phyloP scores from a whole-genome alignment of 2,113 vertebrate genomes.

The Hepsetus odoe region DNA sequence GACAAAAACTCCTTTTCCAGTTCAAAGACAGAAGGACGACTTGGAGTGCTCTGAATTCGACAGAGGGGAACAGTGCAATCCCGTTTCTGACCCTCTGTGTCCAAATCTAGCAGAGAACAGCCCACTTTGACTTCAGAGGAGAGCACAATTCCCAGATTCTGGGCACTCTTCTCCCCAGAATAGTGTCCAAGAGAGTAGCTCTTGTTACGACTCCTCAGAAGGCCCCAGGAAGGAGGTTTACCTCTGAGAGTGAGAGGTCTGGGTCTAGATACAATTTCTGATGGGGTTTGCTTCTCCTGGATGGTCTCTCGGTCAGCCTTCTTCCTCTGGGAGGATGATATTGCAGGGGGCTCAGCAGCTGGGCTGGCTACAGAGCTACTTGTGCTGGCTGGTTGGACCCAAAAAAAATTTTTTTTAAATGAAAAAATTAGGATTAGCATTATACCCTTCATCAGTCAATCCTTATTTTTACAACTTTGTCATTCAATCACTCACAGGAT shows the following conservation, averaged over 20 bases:
- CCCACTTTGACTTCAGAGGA: conserved; percentile 71
- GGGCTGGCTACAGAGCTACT: conserved; percentile 51
- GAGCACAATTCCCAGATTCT: conserved; percentile 66
- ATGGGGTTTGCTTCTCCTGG: conserved; percentile 58
- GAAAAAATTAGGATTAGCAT: no score
- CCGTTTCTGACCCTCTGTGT: conserved; percentile 85
- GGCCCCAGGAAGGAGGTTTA: conserved; percentile 74
- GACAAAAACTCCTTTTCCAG: conserved; percentile 90
- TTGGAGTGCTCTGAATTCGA: conserved; percentile 79
- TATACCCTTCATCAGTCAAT: no score
- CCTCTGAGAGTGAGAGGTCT: conserved; percentile 75
- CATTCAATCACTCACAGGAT: no score
- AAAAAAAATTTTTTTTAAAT: no score
- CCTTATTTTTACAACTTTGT: no score
- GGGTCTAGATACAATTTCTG: conserved; percentile 67
- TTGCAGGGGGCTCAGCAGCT: conserved; percentile 41
- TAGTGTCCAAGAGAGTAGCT: conserved; percentile 74
- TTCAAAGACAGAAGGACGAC: conserved; percentile 77
- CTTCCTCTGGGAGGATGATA: conserved; percentile 57
- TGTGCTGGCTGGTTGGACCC: conserved; percentile 66
- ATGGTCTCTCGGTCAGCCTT: conserved; percentile 58
- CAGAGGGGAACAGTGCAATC: conserved; percentile 88
- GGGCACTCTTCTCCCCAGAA: conserved; percentile 65
- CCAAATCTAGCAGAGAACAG: conserved; percentile 83
- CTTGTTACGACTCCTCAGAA: conserved; percentile 75